Conservation (phyloP, 2,888 invertebrate genomes). For the Tuta absoluta region DNA sequence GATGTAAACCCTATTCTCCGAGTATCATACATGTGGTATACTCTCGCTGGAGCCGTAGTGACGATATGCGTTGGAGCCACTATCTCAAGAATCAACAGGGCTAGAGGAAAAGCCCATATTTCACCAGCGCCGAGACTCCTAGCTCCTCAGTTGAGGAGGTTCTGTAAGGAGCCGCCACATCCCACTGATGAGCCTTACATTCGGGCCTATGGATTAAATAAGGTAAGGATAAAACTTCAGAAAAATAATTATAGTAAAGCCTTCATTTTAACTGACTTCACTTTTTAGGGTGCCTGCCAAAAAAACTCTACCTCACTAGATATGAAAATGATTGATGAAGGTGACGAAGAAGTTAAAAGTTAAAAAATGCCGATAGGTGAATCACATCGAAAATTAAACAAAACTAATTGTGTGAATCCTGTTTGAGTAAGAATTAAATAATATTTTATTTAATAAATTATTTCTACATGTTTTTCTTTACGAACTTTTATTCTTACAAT, state of each 20-base stretch:
- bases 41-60: conserved; percentile 70
- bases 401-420: neutral
- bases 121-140: conserved; percentile 76
- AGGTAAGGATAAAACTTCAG: conserved; percentile 43
- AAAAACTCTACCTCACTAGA: conserved; percentile 55
- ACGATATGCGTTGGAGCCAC: conserved; percentile 60
- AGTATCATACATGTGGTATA: conserved; percentile 90
- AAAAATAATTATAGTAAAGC: neutral
- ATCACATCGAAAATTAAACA: neutral
- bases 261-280: too few relatives aligned
- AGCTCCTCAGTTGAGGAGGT: conserved; percentile 85
- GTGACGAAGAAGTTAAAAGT: conserved; percentile 40
- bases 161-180: conserved; percentile 75
- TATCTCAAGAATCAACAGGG: conserved; percentile 55
- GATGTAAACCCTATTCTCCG: conserved; percentile 84
- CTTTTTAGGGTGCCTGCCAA: conserved; percentile 55
- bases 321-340: conserved; percentile 65
- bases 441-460: conserved; percentile 30
- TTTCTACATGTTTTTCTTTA: conserved; percentile 31
- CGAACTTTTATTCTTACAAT: neutral
- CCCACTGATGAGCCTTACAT: conserved; percentile 69
- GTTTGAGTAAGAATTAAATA: neutral
- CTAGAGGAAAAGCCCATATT: conserved; percentile 58
- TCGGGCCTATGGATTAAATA: conserved; percentile 64
- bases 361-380: neutral